Conservation (phyloP, 2,797 vertebrate species). For the Sciaenops ocellatus region DNA sequence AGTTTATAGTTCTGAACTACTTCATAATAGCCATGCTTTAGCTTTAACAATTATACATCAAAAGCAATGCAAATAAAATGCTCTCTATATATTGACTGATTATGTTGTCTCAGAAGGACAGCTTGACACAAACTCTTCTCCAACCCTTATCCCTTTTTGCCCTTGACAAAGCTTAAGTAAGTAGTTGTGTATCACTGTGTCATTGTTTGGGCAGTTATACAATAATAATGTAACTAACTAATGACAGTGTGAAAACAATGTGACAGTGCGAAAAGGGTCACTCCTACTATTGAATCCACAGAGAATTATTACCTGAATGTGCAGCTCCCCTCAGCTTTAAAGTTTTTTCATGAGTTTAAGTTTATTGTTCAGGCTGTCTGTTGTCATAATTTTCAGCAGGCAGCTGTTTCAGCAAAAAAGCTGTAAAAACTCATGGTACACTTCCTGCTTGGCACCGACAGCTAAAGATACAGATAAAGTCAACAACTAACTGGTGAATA, state of each 20-base stretch:
- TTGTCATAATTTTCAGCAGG: neutral
- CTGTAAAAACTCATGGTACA: neutral
- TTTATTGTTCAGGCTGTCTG: neutral
- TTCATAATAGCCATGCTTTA: neutral
- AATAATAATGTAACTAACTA: neutral
- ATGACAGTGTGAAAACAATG: neutral
- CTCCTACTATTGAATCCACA: neutral
- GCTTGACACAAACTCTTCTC: neutral
- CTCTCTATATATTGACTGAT: neutral
- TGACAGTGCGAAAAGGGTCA: neutral
- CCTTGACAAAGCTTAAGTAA: neutral
- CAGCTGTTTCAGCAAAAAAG: neutral
- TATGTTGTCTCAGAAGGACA: neutral
- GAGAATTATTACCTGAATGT: neutral
- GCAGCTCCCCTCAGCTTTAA: neutral
- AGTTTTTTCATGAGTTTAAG: neutral
- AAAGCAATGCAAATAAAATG: slow-evolving; percentile 1
- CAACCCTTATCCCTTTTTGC: neutral
- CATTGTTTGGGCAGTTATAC: neutral
- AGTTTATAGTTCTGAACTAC: too few species aligned
- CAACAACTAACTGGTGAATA: neutral
- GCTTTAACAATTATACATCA: slow-evolving; percentile 1
- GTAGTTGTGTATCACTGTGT: neutral
- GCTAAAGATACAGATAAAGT: too few species aligned
- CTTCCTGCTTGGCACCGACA: neutral